Base-by-base conservation (phyloP, 2,888 invertebrate species). In the Aethes cnicana region DNA sequence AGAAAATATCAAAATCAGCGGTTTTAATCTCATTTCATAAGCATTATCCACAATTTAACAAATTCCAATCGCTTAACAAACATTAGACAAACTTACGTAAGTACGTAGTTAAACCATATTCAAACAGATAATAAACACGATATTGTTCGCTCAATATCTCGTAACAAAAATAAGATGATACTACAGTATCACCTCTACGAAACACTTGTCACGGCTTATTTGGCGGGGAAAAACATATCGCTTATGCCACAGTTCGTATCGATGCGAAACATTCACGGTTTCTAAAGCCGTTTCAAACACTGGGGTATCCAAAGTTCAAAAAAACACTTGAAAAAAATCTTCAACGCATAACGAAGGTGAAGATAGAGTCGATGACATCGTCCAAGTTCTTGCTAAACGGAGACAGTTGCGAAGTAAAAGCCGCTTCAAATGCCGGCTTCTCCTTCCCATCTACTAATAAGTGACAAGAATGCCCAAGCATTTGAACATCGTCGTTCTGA, bases 281-380 rank as follows among this genome's bases (percentile, higher is more conserved):
- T n/a, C n/a, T n/a, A n/a, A n/a, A n/a, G n/a, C n/a, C n/a, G n/a
- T n/a, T n/a, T n/a, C n/a, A n/a, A n/a, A n/a, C n/a, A n/a, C n/a
- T n/a, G n/a, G n/a, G n/a, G n/a, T n/a, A n/a, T n/a, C n/a, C n/a
- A n/a, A n/a, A n/a, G n/a, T n/a, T n/a, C n/a, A n/a, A n/a, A n/a
- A n/a, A n/a, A n/a, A n/a, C n/a, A n/a, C n/a, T n/a, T 7, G 5
- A 3, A 3, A 17, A 12, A 18, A 11, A 25, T 41, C 16, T 53
- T 83, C 88, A 88, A 53, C 88, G 88, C 84, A 86, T 87, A 50
- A 87, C 88, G 55, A 89, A 89, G 6, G 81, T 72, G 69, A 89
- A 89, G 64, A 89, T 83, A 0, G 86, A 85, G 49, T 89, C 88
- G 54, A 89, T 84, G 53, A 88, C 83, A 57, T 87, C 88, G 64